Evolutionary conservation across 2,797 vertebrate genomes (phyloP).

Genomic region (Coluber constrictor): DNA sequence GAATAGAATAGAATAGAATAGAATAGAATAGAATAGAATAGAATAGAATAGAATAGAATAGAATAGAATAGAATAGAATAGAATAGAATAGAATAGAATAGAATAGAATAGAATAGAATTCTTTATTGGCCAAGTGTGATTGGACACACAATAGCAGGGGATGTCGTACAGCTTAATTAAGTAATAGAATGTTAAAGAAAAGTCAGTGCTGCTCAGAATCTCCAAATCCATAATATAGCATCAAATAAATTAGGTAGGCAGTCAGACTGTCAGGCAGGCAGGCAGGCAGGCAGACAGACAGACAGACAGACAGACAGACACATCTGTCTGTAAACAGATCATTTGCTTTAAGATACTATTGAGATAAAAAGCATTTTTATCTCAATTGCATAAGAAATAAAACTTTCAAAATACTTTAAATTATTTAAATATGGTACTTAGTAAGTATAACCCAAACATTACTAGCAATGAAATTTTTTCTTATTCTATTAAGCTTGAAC

Average conservation of each 20-base stretch:
- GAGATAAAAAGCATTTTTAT: conserved; percentile 13
- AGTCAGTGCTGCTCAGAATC: background rate
- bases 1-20: too few species aligned
- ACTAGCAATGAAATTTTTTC: conserved; percentile 22
- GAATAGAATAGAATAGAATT: too few species aligned
- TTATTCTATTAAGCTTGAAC: conserved; percentile 76
- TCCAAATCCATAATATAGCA: background rate
- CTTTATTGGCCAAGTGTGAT: too few species aligned
- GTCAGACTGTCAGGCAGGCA: too few species aligned
- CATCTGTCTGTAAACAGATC: background rate
- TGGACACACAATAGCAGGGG: too few species aligned
- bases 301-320: background rate
- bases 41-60: too few species aligned
- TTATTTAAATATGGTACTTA: conserved; percentile 9
- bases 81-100: too few species aligned
- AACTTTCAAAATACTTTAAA: background rate
- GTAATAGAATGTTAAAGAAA: background rate
- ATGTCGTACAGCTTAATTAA: background rate
- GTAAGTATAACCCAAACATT: conserved; percentile 9
- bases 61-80: too few species aligned
- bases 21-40: too few species aligned
- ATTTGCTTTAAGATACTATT: conserved; percentile 2
- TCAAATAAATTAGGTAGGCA: background rate
- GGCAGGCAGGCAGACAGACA: background rate
- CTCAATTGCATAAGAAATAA: conserved; percentile 4